Base-by-base conservation (phyloP, 2,113 vertebrate species). In the Embiotoca jacksoni region DNA sequence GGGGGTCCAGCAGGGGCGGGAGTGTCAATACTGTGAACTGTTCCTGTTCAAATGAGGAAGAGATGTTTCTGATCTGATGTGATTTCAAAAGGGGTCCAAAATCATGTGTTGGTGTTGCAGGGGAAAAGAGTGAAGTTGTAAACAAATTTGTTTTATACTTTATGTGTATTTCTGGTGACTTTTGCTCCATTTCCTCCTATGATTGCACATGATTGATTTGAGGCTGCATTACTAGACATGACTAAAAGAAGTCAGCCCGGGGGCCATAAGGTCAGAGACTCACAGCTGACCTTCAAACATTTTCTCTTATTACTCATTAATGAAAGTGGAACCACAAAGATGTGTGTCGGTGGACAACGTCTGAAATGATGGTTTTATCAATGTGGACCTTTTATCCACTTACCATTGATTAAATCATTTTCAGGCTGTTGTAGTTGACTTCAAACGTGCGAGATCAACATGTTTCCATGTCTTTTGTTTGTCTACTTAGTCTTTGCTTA, bases 1-100 rank as follows among this genome's bases (percentile, higher is more conserved):
- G 84, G 93, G 78, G 79, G 80, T 89, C 63, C 52, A 58, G 75
- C 74, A 66, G 55, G 80, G 80, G 74, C 4, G 81, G 75, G 86
- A 76, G 62, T 83, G 71, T 81, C 53, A 74, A 62, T 33, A 69
- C 41, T 88, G 31, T 82, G 31, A 73, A 67, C 55, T 46, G 62
- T 71, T 58, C 64, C 36, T 79, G 54, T 72, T 85, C 23, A 41
- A 31, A n/a, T 69, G 52, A 55, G 37, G 37, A 23, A 33, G 74
- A 31, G 4, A 39, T 81, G 76, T 54, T 46, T 75, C 15, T 56
- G 39, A 54, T 66, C 11, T 2, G 30, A 7, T 82, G 56, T 75
- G 41, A 52, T 68, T 81, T 76, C 7, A 70, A 31, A 23, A 71
- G 36, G 8, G 5, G 4, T 85, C 6, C 50, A 75, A 37, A 75